Percentiles rank a stretch among this genome's conserved stretches.
These are phyloP conservation scores for Oxyura jamaicensis DNA, from an alignment of 2,113 vertebrate species.

Conservation along the genomic window DNA sequence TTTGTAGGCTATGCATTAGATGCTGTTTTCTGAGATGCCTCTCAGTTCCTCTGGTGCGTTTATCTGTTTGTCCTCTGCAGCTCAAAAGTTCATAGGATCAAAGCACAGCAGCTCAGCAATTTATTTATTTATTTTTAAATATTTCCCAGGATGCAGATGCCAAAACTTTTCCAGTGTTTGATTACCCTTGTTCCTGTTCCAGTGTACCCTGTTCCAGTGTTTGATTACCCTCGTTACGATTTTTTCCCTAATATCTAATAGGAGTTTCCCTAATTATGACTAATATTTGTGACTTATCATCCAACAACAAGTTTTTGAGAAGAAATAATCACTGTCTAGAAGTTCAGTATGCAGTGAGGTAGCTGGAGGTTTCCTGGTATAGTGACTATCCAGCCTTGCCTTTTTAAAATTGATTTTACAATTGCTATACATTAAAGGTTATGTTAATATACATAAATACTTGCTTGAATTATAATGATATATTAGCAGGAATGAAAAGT, in stretches of 20 bases:
- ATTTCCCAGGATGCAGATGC: background rate
- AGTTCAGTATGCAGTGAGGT: background rate
- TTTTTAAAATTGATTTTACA: background rate
- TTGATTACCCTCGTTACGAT: background rate
- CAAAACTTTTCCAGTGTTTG: background rate
- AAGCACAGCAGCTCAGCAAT: background rate
- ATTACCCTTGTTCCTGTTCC: accelerated
- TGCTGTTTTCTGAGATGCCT: background rate
- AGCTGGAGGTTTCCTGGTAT: background rate
- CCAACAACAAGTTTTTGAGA: background rate
- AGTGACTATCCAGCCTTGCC: background rate
- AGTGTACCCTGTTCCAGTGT: too few relatives aligned
- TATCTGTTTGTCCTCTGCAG: background rate
- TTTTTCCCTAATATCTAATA: background rate
- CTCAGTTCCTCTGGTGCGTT: background rate
- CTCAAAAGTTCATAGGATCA: background rate
- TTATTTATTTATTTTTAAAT: background rate
- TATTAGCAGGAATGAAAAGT: background rate
- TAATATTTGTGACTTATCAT: background rate
- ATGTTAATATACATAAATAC: background rate
- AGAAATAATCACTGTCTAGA: background rate
- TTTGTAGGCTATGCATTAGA: background rate
- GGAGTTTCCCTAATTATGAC: background rate
- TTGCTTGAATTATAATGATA: background rate
- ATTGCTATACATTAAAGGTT: background rate